Percentiles rank a stretch among this genome's conserved stretches.
Evolutionary conservation across 2,797 vertebrate genomes (phyloP).

Genomic region (Melanotaenia trifasciata): DNA sequence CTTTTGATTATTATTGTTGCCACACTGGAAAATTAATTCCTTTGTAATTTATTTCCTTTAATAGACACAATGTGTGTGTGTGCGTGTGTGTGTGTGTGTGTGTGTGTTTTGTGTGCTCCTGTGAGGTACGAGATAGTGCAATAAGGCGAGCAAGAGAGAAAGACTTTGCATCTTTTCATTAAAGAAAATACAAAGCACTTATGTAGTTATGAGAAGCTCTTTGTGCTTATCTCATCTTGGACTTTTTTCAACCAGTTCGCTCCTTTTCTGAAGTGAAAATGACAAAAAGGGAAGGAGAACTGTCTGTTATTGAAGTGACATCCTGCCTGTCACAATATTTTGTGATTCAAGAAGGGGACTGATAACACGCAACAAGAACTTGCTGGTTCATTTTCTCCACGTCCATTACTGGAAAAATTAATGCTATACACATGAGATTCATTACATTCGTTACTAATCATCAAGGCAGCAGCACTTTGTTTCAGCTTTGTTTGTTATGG

Average conservation of each 20-base stretch:
- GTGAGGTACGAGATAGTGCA: conserved; percentile 20
- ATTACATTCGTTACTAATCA: conserved; percentile 47
- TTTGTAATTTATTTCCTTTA: conserved; percentile 43
- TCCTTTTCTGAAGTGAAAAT: conserved; percentile 34
- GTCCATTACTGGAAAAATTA: conserved; percentile 40
- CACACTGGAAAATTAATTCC: conserved; percentile 34
- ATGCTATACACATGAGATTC: conserved; percentile 31
- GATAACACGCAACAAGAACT: conserved; percentile 37
- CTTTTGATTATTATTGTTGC: conserved; percentile 34
- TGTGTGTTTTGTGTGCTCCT: neutral
- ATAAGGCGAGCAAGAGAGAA: conserved; percentile 3
- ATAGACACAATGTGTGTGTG: conserved; percentile 15
- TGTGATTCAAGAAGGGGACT: conserved; percentile 34
- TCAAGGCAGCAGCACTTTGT: conserved; percentile 13
- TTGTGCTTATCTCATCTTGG: conserved; percentile 24
- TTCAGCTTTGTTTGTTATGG: conserved; percentile 13
- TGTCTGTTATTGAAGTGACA: conserved; percentile 44
- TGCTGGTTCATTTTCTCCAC: conserved; percentile 43
- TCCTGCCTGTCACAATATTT: conserved; percentile 44
- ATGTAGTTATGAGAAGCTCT: conserved; percentile 38
- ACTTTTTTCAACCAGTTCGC: conserved; percentile 17
- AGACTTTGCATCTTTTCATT: conserved; percentile 37
- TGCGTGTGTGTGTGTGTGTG: neutral
- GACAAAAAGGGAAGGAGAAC: conserved; percentile 47
- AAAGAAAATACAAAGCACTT: conserved; percentile 39